Base-by-base conservation (phyloP, 2,888 invertebrate genomes). In the Euplexia lucipara region DNA sequence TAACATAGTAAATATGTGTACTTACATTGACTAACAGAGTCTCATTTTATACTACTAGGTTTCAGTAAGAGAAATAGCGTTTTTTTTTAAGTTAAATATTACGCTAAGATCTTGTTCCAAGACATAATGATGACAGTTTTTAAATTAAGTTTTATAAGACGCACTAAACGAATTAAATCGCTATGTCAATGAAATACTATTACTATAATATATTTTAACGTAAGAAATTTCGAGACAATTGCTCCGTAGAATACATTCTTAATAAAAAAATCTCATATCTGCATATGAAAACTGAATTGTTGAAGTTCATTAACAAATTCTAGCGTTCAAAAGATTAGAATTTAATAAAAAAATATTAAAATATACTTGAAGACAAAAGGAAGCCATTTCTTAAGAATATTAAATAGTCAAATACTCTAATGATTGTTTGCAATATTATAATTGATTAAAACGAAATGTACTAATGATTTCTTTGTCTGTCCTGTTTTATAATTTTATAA, bases 341-440 rank as follows among this genome's bases (percentile, higher is more conserved):
- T 61, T 54, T 37, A 34, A 56, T 39, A 44, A 47, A 14, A 68
- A 32, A 59, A 0, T 57, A 58, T 68, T 45, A 64, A 70, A 67
- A 65, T 62, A 54, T 45, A 57, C 52, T 52, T 51, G 1, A 52
- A 69, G 48, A 62, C 58, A 67, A 71, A 69, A 51, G 51, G 57
- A 45, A 45, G 49, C 48, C 39, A 37, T 60, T 72, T 47, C 26
- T 52, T 64, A 53, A 10, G 64, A 69, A 69, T 16, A 54, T 62
- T 6, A 60, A 81, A 62, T 67, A 70, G 65, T 71, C 18, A 75
- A 67, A 75, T 35, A 39, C 45, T 34, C 9, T 56, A 47, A 68
- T 65, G 14, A 68, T 69, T 78, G 41, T 69, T 78, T 45, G 58
- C 53, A 44, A 32, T 56, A 61, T 16, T 53, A 44, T 59, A 64